Evolutionary conservation across 2,888 invertebrate genomes (phyloP).

Genomic region (Craniophora ligustri): DNA sequence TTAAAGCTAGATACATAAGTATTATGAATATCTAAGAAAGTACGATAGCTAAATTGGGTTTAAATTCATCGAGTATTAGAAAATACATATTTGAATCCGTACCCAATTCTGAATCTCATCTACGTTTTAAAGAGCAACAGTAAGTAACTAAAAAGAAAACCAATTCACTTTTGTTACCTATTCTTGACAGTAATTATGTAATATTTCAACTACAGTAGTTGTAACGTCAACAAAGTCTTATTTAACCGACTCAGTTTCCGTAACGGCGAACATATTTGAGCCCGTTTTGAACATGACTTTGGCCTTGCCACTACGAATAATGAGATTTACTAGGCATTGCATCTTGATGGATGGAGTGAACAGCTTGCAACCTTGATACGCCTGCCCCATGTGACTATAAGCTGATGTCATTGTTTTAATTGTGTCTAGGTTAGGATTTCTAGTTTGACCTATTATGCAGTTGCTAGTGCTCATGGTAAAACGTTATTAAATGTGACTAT

Average conservation of each 20-base stretch:
- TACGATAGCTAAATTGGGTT: no score
- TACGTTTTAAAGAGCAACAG: no score
- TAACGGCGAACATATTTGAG: conserved; percentile 5
- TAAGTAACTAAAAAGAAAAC: no score
- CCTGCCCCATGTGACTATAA: conserved; percentile 34
- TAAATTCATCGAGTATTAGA: no score
- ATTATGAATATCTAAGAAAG: no score
- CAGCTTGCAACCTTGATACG: conserved; percentile 39
- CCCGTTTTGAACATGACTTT: conserved; percentile 12
- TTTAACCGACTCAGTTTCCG: conserved; percentile 1
- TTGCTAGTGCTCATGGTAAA: not conserved
- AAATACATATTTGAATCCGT: no score
- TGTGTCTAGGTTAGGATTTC: conserved; percentile 29
- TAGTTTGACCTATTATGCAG: not conserved
- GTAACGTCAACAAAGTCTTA: not conserved
- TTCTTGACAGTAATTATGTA: no score
- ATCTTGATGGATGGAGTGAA: conserved; percentile 33
- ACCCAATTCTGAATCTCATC: no score
- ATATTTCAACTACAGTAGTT: not conserved
- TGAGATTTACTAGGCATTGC: conserved; percentile 36
- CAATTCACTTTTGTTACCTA: no score
- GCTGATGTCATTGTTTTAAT: conserved; percentile 34
- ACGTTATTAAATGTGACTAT: no score
- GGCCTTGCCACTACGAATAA: conserved; percentile 39
- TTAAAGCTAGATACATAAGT: no score